These are phyloP conservation scores for Hafferia zeledoni DNA, from an alignment of 2,797 vertebrate species.

Conservation along the genomic window DNA sequence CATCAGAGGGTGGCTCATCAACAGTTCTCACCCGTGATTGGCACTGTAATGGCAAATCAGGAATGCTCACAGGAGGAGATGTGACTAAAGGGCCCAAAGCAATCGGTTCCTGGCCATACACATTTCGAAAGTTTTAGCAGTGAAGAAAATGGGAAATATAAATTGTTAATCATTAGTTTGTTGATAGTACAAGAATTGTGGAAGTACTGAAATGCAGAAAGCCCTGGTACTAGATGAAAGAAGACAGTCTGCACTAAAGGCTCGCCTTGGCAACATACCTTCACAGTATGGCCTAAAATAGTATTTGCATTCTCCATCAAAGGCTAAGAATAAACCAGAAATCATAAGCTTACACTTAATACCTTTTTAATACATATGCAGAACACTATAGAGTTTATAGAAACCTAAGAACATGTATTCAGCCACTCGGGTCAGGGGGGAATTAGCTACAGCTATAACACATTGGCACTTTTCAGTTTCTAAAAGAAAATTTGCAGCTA, in stretches of 20 bases:
- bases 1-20: background rate
- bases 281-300: conserved; percentile 59
- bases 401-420: background rate
- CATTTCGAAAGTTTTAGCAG: background rate
- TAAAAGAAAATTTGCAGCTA: conserved; percentile 32
- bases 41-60: background rate
- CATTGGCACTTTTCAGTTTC: background rate
- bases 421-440: background rate
- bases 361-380: conserved; percentile 28
- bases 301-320: conserved; percentile 51
- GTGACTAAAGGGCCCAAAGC: background rate
- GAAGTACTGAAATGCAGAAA: background rate
- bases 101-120: background rate
- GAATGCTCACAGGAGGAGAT: background rate
- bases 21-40: background rate
- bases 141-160: background rate
- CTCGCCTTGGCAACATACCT: conserved; percentile 63
- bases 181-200: background rate
- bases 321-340: conserved; percentile 68
- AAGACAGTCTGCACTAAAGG: conserved; percentile 57
- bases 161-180: conserved; percentile 23
- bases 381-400: conserved; percentile 18
- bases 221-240: conserved; percentile 28
- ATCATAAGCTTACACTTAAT: conserved; percentile 63
- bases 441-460: background rate